These are phyloP conservation scores for Tribolium castaneum DNA, from an alignment of 1,140 invertebrate species.

Conservation along the genomic window DNA sequence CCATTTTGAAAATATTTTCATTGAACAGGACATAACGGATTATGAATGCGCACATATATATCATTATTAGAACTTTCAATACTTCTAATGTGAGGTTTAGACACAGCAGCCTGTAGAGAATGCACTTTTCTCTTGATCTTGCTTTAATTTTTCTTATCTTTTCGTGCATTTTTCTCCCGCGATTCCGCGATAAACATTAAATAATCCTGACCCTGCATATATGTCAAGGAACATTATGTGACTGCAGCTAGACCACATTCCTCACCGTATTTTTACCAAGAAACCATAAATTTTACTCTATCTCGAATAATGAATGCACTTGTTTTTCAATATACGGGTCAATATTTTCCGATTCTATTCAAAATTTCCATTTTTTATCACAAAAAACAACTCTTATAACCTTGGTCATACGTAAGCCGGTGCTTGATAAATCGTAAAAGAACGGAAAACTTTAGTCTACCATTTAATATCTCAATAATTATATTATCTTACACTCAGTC, in stretches of 20 bases:
- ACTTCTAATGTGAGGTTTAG: no score
- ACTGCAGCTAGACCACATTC: not conserved
- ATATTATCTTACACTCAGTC: not conserved
- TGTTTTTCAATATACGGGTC: not conserved
- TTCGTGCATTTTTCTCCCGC: no score
- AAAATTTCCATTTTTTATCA: not conserved
- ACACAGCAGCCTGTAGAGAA: no score
- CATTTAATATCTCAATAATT: not conserved
- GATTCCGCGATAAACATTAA: not conserved
- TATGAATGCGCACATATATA: no score
- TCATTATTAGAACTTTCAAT: no score
- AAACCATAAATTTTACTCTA: not conserved
- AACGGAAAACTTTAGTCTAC: constrained; percentile 2
- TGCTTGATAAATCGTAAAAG: not conserved
- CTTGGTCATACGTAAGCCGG: not conserved
- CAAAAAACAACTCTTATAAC: not conserved
- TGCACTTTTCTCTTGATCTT: not conserved
- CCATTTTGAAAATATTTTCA: no score
- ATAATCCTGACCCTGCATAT: not conserved
- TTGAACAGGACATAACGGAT: no score
- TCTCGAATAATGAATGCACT: not conserved
- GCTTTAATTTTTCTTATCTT: no score
- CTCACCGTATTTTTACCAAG: not conserved
- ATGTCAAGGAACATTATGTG: not conserved
- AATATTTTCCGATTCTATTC: not conserved